phyloP scores from a whole-genome alignment of 92 coral and sea anemone genomes.

The Muricea muricata region DNA sequence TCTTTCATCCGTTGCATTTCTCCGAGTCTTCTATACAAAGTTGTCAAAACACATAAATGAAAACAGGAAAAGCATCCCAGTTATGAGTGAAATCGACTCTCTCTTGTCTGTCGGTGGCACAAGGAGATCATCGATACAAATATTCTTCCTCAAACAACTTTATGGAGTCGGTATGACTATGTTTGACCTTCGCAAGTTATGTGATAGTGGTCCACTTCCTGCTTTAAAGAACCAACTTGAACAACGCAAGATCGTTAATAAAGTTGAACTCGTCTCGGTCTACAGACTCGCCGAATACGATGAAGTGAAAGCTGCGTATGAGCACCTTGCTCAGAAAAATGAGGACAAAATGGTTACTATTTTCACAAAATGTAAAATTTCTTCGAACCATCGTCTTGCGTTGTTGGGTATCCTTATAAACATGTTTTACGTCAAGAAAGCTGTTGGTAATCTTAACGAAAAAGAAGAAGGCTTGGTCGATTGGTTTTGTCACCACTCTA shows the following conservation, averaged over 20 bases:
- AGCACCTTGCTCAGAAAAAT: not conserved
- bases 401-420: constrained; percentile 69
- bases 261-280: constrained; percentile 70
- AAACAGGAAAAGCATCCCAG: constrained; percentile 32
- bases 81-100: constrained; percentile 68
- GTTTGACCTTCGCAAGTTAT: constrained; percentile 63
- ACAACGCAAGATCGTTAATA: constrained; percentile 46
- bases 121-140: constrained; percentile 43
- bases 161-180: constrained; percentile 58
- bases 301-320: constrained; percentile 19
- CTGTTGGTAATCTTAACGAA: constrained; percentile 68
- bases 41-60: constrained; percentile 55
- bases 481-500: constrained; percentile 38
- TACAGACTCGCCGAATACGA: constrained; percentile 7
- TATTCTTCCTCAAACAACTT: constrained; percentile 80
- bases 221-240: constrained; percentile 55
- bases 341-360: constrained; percentile 6
- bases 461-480: constrained; percentile 74
- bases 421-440: constrained; percentile 76
- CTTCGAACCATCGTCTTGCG: constrained; percentile 56
- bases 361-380: constrained; percentile 31
- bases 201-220: constrained; percentile 57
- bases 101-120: constrained; percentile 45
- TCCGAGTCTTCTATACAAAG: constrained; percentile 72
- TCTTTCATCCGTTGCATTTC: constrained; percentile 80